A percentile compares a stretch with the other conserved stretches of the same genome.
phyloP scores from a whole-genome alignment of 2,113 vertebrate species.

The Epinephelus cyanopodus region DNA sequence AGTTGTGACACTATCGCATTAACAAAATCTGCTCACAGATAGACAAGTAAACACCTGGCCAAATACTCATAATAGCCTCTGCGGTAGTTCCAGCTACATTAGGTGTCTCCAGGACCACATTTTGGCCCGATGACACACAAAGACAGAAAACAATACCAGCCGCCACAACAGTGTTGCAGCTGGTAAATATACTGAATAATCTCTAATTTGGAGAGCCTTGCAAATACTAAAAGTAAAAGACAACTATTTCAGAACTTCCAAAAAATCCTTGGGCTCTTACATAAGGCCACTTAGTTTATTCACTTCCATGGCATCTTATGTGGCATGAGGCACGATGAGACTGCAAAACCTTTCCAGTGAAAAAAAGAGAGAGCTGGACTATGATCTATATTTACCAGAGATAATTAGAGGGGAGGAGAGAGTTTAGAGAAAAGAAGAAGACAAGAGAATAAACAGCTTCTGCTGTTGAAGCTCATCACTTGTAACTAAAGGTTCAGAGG shows the following conservation, averaged over 20 bases:
- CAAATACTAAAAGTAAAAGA: background rate
- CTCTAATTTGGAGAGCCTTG: background rate
- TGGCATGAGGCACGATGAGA: background rate
- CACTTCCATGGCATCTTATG: background rate
- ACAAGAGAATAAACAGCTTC: background rate
- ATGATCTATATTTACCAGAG: background rate
- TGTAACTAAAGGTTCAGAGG: background rate
- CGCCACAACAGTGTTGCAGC: too few species aligned
- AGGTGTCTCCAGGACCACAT: too few species aligned
- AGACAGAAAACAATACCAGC: too few species aligned
- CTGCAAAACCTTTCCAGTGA: background rate
- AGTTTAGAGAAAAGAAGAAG: background rate
- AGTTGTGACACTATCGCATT: too few species aligned
- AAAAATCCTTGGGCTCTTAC: too few species aligned
- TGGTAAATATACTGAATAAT: too few species aligned
- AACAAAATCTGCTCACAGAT: too few species aligned
- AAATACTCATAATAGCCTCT: too few species aligned
- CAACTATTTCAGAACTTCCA: background rate
- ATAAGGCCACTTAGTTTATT: background rate
- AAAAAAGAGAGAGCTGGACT: background rate
- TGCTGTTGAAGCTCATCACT: slow-evolving; percentile 9
- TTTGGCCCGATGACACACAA: too few species aligned
- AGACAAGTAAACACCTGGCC: too few species aligned
- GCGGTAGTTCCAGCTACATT: too few species aligned
- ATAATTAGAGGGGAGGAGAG: background rate